Base-by-base conservation (phyloP, 2,797 vertebrate genomes). In the Bovichtus diacanthus region DNA sequence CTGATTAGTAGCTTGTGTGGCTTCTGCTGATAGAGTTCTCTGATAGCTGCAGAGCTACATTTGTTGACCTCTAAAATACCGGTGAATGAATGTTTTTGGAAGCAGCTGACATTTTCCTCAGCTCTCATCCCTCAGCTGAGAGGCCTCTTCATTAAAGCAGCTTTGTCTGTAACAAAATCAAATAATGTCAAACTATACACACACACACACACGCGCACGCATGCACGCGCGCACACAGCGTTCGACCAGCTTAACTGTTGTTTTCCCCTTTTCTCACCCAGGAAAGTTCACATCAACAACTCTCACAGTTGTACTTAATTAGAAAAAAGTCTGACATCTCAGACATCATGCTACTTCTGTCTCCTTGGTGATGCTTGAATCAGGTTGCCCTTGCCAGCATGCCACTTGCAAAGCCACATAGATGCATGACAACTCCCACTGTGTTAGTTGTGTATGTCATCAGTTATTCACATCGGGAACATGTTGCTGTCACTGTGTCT, bases 71-170 rank as follows among this genome's bases (percentile, higher is more conserved):
- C 64, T 23, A 69, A 79, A 84, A 89, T 80, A 88, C 74, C 70
- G 46, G 51, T 23, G 56, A 80, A 53, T 41, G 39, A 80, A 78
- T 82, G 74, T n/a, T 74, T 83, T 85, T 85, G 84, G 85, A 86
- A 84, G 80, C 70, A 16, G 83, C 68, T 90, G 91, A 90, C 86
- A 89, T 92, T 92, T 92, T 83, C 64, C 72, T 51, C 66, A 18
- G 18, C 83, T 84, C 76, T 87, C 76, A 88, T 90, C 82, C 71
- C 21, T 72, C 83, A 46, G 75, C 73, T 85, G 68, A 91, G 82
- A 88, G 86, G 65, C 76, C 81, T 80, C 76, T 81, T 70, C 75
- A 82, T 79, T 55, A 49, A 78, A 13, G 69, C 61, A 27, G 74
- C 84, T 80, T 78, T 66, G 84, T 84, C 83, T 66, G 73, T 55